A percentile compares a stretch with the other conserved stretches of the same genome.
Conservation (phyloP, 2,888 invertebrate genomes). For the Eupithecia subumbrata region DNA sequence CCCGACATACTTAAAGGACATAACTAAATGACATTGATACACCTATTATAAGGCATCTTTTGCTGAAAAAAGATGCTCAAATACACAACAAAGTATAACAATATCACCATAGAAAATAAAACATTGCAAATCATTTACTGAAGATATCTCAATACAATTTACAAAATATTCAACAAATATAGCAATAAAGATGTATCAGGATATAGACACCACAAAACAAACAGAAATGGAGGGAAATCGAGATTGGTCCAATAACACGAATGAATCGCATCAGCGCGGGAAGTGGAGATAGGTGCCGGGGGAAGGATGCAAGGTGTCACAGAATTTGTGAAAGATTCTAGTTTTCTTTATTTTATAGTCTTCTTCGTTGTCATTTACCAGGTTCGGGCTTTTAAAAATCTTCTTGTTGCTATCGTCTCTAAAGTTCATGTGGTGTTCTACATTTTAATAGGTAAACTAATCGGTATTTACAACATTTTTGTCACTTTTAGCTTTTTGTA, state of each 20-base stretch:
- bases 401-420: background rate
- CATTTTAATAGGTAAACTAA: background rate
- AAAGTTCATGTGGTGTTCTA: background rate
- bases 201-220: slow-evolving; percentile 36
- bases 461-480: background rate
- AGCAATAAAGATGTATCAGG: slow-evolving; percentile 9
- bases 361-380: background rate
- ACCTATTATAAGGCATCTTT: background rate
- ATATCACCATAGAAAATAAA: background rate
- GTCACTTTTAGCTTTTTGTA: background rate
- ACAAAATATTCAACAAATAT: slow-evolving; percentile 13
- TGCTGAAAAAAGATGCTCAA: background rate
- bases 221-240: slow-evolving; percentile 46
- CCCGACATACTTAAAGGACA: too few relatives aligned
- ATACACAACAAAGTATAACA: background rate
- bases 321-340: background rate
- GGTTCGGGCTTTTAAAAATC: background rate
- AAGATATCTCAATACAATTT: background rate
- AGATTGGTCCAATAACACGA: slow-evolving; percentile 56
- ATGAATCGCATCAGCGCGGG: slow-evolving; percentile 53
- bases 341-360: background rate
- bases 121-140: background rate
- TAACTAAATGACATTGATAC: too few relatives aligned
- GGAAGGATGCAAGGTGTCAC: slow-evolving; percentile 33
- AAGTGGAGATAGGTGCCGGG: slow-evolving; percentile 52